Percentiles rank a stretch among this genome's conserved stretches.
phyloP scores from a whole-genome alignment of 2,888 invertebrate genomes.

The Xylota sylvarum region DNA sequence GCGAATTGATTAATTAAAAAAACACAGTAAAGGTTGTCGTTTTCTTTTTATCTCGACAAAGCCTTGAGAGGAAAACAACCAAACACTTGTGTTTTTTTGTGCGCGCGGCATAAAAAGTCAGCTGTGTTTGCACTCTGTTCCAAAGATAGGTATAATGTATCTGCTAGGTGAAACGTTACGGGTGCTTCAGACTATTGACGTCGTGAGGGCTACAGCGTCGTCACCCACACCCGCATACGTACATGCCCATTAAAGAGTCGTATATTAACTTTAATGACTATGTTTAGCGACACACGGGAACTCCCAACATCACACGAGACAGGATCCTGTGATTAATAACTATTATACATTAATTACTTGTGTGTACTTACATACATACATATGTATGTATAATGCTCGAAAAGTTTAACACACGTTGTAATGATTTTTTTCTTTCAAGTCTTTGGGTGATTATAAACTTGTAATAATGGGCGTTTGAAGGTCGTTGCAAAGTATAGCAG shows the following conservation, averaged over 20 bases:
- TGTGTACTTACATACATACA: neutral
- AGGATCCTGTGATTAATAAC: constrained; percentile 36
- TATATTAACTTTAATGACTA: constrained; percentile 9
- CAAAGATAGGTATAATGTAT: neutral
- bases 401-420: constrained; percentile 26
- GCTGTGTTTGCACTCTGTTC: constrained; percentile 25
- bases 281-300: constrained; percentile 16
- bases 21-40: neutral
- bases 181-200: constrained; percentile 16
- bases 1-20: constrained; percentile 52
- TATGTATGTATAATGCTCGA: constrained; percentile 14
- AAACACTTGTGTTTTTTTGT: constrained; percentile 29
- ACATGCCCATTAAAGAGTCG: neutral
- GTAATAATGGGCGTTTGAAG: constrained; percentile 73
- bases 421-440: constrained; percentile 42
- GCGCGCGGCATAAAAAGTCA: constrained; percentile 23
- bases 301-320: neutral
- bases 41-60: constrained; percentile 21
- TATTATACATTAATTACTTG: constrained; percentile 17
- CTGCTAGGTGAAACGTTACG: constrained; percentile 19
- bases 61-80: constrained; percentile 45
- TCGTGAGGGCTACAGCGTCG: neutral
- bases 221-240: neutral
- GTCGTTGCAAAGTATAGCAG: constrained; percentile 60
- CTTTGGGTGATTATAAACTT: constrained; percentile 44